phyloP scores from a whole-genome alignment of 64 coral and sea anemone species.

The Montipora foliosa region DNA sequence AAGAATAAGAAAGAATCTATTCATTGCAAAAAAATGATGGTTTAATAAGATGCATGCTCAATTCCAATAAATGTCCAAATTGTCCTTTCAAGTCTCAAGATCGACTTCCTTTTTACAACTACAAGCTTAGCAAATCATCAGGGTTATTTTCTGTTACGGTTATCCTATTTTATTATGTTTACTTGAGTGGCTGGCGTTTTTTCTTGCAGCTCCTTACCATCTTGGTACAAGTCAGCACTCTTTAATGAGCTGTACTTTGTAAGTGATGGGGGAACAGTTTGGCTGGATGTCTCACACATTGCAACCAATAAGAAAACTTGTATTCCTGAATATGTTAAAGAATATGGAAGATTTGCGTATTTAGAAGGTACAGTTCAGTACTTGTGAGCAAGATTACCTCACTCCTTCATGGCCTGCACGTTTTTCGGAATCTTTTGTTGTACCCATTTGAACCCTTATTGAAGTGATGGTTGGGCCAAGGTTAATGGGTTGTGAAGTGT shows the following conservation, averaged over 20 bases:
- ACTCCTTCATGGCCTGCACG: no score
- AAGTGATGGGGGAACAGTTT: conserved; percentile 93
- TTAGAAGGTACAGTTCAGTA: conserved; percentile 82
- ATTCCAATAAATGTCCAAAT: no score
- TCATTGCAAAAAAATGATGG: no score
- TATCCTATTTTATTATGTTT: background rate
- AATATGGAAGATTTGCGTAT: conserved; percentile 96
- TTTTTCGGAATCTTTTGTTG: no score
- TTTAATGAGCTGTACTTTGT: conserved; percentile 98
- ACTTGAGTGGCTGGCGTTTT: background rate
- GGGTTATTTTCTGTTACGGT: background rate
- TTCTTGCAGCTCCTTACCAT: conserved; percentile 76
- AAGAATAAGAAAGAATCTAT: no score
- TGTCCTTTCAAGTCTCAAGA: no score
- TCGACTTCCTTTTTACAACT: no score
- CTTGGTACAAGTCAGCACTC: conserved; percentile 98
- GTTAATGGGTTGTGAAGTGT: no score
- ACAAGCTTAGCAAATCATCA: background rate
- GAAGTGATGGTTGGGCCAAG: no score
- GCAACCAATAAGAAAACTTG: conserved; percentile 44
- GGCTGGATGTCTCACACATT: conserved; percentile 84
- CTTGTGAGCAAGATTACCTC: no score
- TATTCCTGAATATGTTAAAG: conserved; percentile 80
- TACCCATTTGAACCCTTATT: no score
- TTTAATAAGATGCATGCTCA: no score